Base-by-base conservation (phyloP, 2,888 invertebrate genomes). In the Amphipyra berbera region DNA sequence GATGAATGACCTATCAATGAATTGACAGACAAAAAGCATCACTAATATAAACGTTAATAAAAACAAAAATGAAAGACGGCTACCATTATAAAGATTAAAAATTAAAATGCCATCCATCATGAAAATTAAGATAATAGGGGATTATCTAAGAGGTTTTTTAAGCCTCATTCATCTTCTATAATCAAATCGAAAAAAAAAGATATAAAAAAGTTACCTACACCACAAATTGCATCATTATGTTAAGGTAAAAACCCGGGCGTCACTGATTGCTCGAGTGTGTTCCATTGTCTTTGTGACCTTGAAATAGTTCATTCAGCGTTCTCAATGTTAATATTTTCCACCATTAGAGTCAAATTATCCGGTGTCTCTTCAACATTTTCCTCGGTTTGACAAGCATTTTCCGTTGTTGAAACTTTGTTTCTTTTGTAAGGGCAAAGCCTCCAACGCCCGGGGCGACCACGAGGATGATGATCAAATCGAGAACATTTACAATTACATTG, bases 291-390 rank as follows among this genome's bases (percentile, higher is more conserved):
- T 58, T 30, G n/a, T 15, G 38, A 54, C 67, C 61, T 56, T 66
- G 27, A 44, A 45, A 59, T 63, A 27, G 27, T 54, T 64, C 14
- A 68, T 42, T 77, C 63, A 15, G 67, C 30, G 12, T 62, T 69
- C 44, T 68, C 76, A 70, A 71, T 69, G 45, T 62, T 62, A 40
- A 83, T 79, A 42, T 76, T 80, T 56, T 85, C 81, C 50, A 82
- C 83, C 76, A 80, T 63, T 14, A 33, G 57, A 13, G 68, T 70
- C 33, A 82, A 54, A 65, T 81, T 81, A 37, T 76, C 78, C 33
- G 79, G 75, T 45, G 50, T 12, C 14, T 64, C 60, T 38, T 76
- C 75, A 49, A 54, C 50, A 35, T 56, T 68, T n/a, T 47, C 64
- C 13, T 75, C 74, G 13, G 76, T 65, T 63, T 78, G 73, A 41